These are phyloP conservation scores for Napeogenes sylphis DNA, from an alignment of 2,888 invertebrate species.

Conservation along the genomic window DNA sequence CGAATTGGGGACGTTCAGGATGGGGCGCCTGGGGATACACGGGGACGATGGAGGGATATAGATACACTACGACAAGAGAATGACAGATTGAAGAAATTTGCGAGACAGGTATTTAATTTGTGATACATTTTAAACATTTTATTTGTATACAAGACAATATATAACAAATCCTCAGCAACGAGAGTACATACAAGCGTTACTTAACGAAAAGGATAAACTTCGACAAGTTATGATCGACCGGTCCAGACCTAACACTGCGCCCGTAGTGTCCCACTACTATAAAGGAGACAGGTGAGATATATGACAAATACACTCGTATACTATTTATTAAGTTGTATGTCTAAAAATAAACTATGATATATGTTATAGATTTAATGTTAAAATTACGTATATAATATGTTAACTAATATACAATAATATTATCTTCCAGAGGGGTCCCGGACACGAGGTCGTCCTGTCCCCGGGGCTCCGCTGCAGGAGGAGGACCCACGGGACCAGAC, in stretches of 20 bases:
- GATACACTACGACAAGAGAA: conserved; percentile 49
- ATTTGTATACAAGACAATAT: not conserved
- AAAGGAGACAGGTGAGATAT: conserved; percentile 9
- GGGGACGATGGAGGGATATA: conserved; percentile 30
- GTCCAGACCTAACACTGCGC: conserved; percentile 41
- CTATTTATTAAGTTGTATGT: not conserved
- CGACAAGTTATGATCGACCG: conserved; percentile 35
- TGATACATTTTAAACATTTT: not conserved
- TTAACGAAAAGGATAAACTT: conserved; percentile 41
- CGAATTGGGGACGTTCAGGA: not conserved
- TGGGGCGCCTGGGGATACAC: conserved; percentile 31
- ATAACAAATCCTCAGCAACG: conserved; percentile 44
- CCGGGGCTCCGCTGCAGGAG: too few relatives aligned
- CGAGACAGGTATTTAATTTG: conserved; percentile 48
- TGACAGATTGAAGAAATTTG: conserved; percentile 47
- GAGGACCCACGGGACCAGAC: too few relatives aligned
- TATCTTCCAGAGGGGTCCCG: too few relatives aligned
- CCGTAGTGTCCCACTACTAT: conserved; percentile 26
- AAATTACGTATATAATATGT: too few relatives aligned
- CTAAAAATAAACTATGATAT: too few relatives aligned
- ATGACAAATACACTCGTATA: not conserved
- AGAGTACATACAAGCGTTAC: conserved; percentile 46
- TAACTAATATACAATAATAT: too few relatives aligned
- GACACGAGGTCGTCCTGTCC: too few relatives aligned
- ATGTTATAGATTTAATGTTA: too few relatives aligned